These are phyloP conservation scores for Fragum fragum DNA, from an alignment of 2,888 invertebrate genomes.

Conservation along the genomic window DNA sequence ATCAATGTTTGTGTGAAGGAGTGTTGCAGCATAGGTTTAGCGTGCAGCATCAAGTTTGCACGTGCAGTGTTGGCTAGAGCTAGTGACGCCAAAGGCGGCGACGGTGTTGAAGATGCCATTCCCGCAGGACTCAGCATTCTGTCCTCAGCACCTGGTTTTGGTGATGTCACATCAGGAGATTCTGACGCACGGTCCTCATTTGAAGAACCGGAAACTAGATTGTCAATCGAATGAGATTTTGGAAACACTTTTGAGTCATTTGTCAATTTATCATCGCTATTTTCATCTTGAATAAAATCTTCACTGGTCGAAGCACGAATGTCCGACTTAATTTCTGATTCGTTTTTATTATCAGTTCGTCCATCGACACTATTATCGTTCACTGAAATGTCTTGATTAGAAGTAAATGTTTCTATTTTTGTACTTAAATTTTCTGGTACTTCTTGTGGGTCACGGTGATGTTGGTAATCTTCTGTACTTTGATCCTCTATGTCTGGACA, in stretches of 20 bases:
- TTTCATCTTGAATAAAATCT: not conserved
- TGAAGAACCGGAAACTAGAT: conserved; percentile 47
- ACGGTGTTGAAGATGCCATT: conserved; percentile 58
- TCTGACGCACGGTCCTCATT: conserved; percentile 32
- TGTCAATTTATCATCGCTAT: not conserved
- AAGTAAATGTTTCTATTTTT: not conserved
- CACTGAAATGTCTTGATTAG: not conserved
- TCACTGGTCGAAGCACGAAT: not conserved
- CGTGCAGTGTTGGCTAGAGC: conserved; percentile 55
- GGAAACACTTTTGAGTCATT: conserved; percentile 6
- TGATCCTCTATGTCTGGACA: conserved; percentile 36
- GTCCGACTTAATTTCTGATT: conserved; percentile 1
- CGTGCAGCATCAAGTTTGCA: conserved; percentile 62
- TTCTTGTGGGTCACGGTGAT: not conserved
- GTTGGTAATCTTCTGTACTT: conserved; percentile 2
- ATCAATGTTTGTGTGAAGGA: conserved; percentile 80
- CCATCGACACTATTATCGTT: not conserved
- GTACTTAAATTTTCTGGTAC: conserved; percentile 37
- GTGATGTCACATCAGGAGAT: conserved; percentile 31
- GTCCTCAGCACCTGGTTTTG: conserved; percentile 45
- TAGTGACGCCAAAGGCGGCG: conserved; percentile 64
- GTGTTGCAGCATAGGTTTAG: conserved; percentile 70
- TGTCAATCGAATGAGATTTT: conserved; percentile 55
- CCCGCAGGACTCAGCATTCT: conserved; percentile 33
- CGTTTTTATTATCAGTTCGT: conserved; percentile 4